Evolutionary conservation across 1,140 invertebrate species (phyloP).

Genomic region (Drosophila setifemur): DNA sequence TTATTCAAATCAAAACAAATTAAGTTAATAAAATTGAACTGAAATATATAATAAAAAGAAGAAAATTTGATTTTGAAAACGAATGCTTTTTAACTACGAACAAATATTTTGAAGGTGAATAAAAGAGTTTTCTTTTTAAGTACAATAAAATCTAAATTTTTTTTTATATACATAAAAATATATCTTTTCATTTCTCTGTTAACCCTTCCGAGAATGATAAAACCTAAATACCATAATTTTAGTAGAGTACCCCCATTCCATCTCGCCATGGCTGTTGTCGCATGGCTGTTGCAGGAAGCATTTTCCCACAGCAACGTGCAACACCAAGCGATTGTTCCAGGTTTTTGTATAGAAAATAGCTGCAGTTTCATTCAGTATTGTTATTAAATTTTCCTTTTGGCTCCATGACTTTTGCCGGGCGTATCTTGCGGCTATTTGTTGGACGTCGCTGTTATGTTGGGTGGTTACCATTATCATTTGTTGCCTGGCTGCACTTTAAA

Average conservation of each 20-base stretch:
- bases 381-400: slow-evolving; percentile 63
- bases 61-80: no score
- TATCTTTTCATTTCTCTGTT: no score
- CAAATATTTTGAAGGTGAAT: no score
- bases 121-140: no score
- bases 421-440: slow-evolving; percentile 57
- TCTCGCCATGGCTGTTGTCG: not conserved
- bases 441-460: slow-evolving; percentile 16
- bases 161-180: no score
- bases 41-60: no score
- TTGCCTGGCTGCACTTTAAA: slow-evolving; percentile 76
- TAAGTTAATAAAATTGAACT: no score
- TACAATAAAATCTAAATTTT: no score
- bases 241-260: not conserved
- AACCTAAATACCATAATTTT: not conserved
- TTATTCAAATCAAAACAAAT: no score
- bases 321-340: slow-evolving; percentile 18
- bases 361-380: slow-evolving; percentile 32
- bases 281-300: slow-evolving; percentile 43
- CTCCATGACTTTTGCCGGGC: slow-evolving; percentile 56
- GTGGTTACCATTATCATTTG: slow-evolving; percentile 71
- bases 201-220: not conserved
- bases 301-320: slow-evolving; percentile 36
- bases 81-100: no score
- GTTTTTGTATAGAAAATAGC: slow-evolving; percentile 22